A percentile compares a stretch with the other conserved stretches of the same genome.
These are phyloP conservation scores for Eilema caniola DNA, from an alignment of 2,888 invertebrate genomes.

Conservation along the genomic window DNA sequence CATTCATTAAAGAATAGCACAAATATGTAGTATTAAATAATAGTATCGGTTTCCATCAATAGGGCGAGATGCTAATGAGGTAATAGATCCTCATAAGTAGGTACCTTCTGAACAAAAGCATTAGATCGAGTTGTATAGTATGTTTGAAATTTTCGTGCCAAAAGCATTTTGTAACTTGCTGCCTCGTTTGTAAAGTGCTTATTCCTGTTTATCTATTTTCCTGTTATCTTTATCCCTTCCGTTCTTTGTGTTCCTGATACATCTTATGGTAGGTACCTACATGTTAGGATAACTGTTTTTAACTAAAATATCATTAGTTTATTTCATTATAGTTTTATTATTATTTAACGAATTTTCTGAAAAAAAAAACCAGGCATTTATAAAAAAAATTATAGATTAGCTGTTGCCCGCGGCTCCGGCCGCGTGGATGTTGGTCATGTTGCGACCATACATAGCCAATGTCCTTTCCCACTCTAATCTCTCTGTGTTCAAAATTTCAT, in stretches of 20 bases:
- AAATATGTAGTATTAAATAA: not conserved
- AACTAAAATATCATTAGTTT: not conserved
- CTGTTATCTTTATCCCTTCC: not conserved
- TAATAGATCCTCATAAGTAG: not conserved
- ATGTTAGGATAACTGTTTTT: not conserved
- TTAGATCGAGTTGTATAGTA: not conserved
- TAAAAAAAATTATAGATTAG: no score
- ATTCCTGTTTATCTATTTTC: not conserved
- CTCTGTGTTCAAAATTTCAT: no score
- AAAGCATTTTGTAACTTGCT: not conserved
- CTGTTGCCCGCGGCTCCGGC: no score
- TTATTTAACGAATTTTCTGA: no score
- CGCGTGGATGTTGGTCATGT: no score
- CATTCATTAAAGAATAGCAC: not conserved
- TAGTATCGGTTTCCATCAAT: slow-evolving; percentile 1
- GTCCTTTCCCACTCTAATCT: no score
- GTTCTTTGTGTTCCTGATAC: not conserved
- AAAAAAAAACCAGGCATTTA: no score
- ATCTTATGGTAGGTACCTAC: not conserved
- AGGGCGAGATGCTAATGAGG: slow-evolving; percentile 1
- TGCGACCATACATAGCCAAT: no score
- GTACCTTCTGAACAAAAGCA: not conserved
- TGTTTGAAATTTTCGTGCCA: not conserved
- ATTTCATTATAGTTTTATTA: not conserved
- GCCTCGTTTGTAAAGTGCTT: slow-evolving; percentile 2